phyloP scores from a whole-genome alignment of 2,797 vertebrate species.

The Epinephelus coioides region DNA sequence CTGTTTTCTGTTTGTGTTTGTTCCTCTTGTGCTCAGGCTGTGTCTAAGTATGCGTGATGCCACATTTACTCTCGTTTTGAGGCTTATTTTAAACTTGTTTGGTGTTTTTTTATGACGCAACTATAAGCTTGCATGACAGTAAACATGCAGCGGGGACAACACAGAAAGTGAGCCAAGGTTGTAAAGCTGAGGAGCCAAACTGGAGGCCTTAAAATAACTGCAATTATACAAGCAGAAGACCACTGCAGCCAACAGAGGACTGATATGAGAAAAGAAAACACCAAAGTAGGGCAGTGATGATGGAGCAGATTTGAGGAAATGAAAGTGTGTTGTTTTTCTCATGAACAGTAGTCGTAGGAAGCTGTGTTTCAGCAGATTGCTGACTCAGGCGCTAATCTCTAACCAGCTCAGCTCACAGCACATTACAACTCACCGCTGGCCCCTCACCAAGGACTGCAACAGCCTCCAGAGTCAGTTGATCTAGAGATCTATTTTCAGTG shows the following conservation, averaged over 20 bases:
- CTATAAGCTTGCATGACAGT: neutral
- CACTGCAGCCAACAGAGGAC: neutral
- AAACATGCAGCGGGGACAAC: neutral
- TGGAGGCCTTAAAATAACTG: neutral
- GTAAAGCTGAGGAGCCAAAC: neutral
- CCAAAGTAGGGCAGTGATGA: neutral
- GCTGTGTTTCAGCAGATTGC: slow-evolving; percentile 17
- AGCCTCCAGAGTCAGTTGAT: slow-evolving; percentile 51
- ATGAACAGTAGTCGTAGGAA: slow-evolving; percentile 1
- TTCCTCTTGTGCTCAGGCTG: neutral
- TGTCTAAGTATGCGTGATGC: neutral
- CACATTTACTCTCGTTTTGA: neutral
- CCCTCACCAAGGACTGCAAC: slow-evolving; percentile 16
- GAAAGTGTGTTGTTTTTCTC: neutral
- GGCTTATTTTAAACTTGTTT: neutral
- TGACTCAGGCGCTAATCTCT: slow-evolving; percentile 59
- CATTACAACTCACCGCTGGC: slow-evolving; percentile 28
- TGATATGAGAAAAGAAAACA: neutral
- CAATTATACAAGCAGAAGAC: neutral
- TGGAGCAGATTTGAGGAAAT: neutral
- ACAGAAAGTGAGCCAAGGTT: neutral
- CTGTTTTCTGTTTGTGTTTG: slow-evolving; percentile 4
- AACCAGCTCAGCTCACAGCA: slow-evolving; percentile 13
- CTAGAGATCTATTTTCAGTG: slow-evolving; percentile 59
- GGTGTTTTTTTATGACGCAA: neutral